Conservation (phyloP, 2,797 vertebrate genomes). For the Halcyon smyrnensis region DNA sequence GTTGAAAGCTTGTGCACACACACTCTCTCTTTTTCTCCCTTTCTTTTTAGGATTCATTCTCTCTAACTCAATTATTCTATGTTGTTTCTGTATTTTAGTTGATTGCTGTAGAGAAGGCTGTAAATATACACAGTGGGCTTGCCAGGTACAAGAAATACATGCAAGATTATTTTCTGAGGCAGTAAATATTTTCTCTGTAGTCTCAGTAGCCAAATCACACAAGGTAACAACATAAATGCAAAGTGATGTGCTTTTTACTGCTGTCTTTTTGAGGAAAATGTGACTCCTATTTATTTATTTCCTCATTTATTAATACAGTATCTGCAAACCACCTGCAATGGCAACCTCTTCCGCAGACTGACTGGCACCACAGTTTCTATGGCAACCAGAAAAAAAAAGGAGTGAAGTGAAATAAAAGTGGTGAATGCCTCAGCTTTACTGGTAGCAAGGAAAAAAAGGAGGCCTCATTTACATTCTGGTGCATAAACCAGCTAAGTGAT, state of each 20-base stretch:
- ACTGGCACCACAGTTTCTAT: slow-evolving; percentile 83
- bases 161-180: not conserved
- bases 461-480: slow-evolving; percentile 82
- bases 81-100: slow-evolving; percentile 62
- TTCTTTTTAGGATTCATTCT: not conserved
- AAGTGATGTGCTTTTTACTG: slow-evolving; percentile 36
- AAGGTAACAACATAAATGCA: not conserved
- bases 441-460: slow-evolving; percentile 65
- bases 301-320: slow-evolving; percentile 37
- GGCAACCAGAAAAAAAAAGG: slow-evolving; percentile 65
- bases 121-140: slow-evolving; percentile 4
- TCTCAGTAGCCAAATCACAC: not conserved
- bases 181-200: not conserved
- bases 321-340: slow-evolving; percentile 78
- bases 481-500: slow-evolving; percentile 74
- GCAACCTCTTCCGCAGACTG: slow-evolving; percentile 61
- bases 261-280: slow-evolving; percentile 12
- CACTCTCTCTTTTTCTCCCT: not conserved
- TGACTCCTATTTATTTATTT: not conserved
- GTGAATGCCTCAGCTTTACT: slow-evolving; percentile 67
- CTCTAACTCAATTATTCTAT: not conserved
- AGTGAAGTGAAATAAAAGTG: slow-evolving; percentile 76
- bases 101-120: not conserved
- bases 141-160: slow-evolving; percentile 2
- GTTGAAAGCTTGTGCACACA: not conserved